Percentiles rank a stretch among this genome's conserved stretches.
Conservation (phyloP, 2,888 invertebrate genomes). For the Drosophila birchii region DNA sequence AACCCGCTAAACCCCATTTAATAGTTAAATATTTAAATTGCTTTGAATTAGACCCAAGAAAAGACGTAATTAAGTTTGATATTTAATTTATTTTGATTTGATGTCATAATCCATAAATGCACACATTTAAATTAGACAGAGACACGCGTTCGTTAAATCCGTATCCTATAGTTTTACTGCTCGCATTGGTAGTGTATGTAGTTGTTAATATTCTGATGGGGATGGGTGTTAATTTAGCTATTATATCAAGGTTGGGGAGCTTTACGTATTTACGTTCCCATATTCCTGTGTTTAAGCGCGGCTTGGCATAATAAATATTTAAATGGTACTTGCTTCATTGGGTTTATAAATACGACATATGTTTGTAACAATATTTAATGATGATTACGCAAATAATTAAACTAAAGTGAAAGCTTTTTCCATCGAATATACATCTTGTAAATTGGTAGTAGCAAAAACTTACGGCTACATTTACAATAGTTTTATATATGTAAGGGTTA, state of each 20-base stretch:
- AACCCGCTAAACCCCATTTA: too few relatives aligned
- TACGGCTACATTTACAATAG: constrained; percentile 73
- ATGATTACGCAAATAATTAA: constrained; percentile 77
- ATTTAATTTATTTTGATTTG: constrained; percentile 72
- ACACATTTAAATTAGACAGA: constrained; percentile 78
- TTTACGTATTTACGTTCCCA: constrained; percentile 68
- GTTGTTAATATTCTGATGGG: constrained; percentile 47
- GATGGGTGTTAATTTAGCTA: constrained; percentile 45
- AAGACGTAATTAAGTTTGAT: constrained; percentile 13
- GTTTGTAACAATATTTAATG: constrained; percentile 75
- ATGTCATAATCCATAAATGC: constrained; percentile 73
- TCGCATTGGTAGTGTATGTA: constrained; percentile 53
- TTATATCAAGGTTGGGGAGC: constrained; percentile 23
- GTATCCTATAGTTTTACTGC: constrained; percentile 46
- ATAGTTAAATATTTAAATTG: background rate
- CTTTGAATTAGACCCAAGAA: background rate
- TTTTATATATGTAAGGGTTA: constrained; percentile 35
- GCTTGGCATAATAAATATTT: constrained; percentile 71
- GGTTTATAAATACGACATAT: constrained; percentile 76
- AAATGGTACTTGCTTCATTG: constrained; percentile 57
- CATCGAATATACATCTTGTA: constrained; percentile 75
- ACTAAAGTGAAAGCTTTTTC: constrained; percentile 79
- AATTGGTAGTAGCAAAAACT: constrained; percentile 80
- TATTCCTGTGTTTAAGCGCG: constrained; percentile 58
- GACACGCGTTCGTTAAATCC: constrained; percentile 63